phyloP scores from a whole-genome alignment of 1,140 invertebrate genomes.

The Megalopta genalis region DNA sequence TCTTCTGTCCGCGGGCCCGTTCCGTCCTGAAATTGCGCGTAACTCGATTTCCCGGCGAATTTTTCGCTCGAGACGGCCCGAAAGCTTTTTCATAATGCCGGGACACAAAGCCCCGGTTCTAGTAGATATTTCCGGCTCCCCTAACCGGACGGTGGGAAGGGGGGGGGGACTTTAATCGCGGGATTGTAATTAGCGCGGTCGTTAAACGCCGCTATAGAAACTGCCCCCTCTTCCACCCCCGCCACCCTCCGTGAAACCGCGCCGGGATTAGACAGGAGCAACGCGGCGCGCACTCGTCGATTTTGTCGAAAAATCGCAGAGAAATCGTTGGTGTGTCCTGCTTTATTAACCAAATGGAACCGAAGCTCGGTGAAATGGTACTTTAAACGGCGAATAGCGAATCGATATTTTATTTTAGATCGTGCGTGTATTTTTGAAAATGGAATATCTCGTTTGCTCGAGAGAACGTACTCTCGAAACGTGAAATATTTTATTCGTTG shows the following conservation, averaged over 20 bases:
- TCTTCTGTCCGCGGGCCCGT: neutral
- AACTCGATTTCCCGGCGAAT: constrained; percentile 36
- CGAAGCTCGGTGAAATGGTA: too few relatives aligned
- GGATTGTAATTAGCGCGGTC: constrained; percentile 41
- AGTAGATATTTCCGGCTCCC: constrained; percentile 1
- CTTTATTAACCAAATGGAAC: too few relatives aligned
- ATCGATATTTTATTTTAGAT: too few relatives aligned
- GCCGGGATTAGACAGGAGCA: neutral
- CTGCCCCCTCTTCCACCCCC: too few relatives aligned
- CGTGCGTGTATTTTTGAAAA: too few relatives aligned
- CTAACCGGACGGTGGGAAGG: neutral
- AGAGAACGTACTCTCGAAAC: too few relatives aligned
- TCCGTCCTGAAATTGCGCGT: constrained; percentile 26
- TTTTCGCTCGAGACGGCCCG: constrained; percentile 15
- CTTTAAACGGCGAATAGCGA: too few relatives aligned
- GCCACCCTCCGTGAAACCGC: constrained; percentile 11
- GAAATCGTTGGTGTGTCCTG: too few relatives aligned
- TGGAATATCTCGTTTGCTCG: too few relatives aligned
- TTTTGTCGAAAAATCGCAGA: too few relatives aligned
- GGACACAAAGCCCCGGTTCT: constrained; percentile 10
- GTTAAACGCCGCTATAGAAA: constrained; percentile 6
- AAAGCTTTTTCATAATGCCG: constrained; percentile 12
- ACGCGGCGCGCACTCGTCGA: too few relatives aligned
- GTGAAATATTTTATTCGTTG: too few relatives aligned
- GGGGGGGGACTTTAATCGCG: constrained; percentile 11